Conservation (phyloP, 2,113 vertebrate species). For the Hydropotes inermis region DNA sequence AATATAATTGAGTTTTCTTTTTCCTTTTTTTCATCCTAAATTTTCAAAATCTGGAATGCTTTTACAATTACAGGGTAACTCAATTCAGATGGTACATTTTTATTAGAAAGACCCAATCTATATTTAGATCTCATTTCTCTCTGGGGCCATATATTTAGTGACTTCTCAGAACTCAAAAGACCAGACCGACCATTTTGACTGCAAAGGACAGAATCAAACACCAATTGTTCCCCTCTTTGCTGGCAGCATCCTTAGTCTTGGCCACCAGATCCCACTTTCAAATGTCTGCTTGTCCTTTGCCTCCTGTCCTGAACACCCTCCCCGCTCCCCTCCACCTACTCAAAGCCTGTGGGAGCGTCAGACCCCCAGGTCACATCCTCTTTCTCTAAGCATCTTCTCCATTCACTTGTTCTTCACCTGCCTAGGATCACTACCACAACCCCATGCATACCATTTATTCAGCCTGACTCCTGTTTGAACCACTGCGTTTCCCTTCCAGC, state of each 20-base stretch:
- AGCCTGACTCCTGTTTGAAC: not conserved
- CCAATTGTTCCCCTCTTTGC: not conserved
- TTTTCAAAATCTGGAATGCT: not conserved
- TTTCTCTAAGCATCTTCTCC: not conserved
- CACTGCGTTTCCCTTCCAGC: not conserved
- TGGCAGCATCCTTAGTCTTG: not conserved
- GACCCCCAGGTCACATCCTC: rapidly evolving
- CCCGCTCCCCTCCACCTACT: not conserved
- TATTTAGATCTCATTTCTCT: not conserved
- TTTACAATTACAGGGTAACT: not conserved
- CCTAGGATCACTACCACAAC: too few species aligned
- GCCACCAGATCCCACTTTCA: not conserved
- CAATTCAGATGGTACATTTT: not conserved
- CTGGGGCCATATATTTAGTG: not conserved
- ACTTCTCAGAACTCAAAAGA: not conserved
- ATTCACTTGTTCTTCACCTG: too few species aligned
- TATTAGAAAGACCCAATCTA: not conserved
- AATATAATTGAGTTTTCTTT: not conserved
- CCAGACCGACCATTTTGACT: not conserved
- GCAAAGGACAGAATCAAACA: not conserved
- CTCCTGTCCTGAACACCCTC: not conserved
- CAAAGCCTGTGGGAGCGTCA: not conserved
- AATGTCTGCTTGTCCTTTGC: not conserved
- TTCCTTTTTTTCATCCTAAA: not conserved
- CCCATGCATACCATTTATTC: rapidly evolving